Base-by-base conservation (phyloP, 2,797 vertebrate genomes). In the Synaphobranchus kaupii region DNA sequence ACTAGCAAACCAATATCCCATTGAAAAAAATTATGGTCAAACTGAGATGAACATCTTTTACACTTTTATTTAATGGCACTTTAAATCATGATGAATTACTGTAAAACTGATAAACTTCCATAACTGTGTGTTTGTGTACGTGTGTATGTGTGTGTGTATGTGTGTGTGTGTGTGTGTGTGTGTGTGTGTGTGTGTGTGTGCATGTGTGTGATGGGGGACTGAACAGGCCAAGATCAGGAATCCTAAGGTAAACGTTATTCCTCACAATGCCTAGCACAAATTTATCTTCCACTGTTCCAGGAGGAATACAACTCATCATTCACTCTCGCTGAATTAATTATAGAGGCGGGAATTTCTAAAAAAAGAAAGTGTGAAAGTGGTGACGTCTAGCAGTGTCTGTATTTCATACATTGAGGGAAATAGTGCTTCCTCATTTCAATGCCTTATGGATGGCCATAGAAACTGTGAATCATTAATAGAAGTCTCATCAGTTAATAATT, bases 261-360 rank as follows among this genome's bases (percentile, higher is more conserved):
- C 22, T 20, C 44, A 48, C 44, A 20, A 34, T 73, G 68, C 68
- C 68, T 80, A 15, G 50, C 48, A 50, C 78, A 81, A 44, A 81
- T 22, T 50, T 50, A 20, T 81, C 78, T 50, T 81, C 47, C 44
- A n/a, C 44, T 81, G 22, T 48, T 80, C 76, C 39, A 22, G 39
- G 39, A 81, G 44, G 78, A 81, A 48, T 81, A 81, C 78, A 81
- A n/a, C 78, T 81, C 48, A 47, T 50, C 44, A 48, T 81, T 81
- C 50, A n/a, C 47, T 81, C 47, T 22, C n/a, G 47, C 5, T n/a
- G 44, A 50, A 81, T 81, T 81, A 81, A 81, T 81, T n/a, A 81
- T 81, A 25, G 44, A 50, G 9, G 44, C 22, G 7, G 44, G 78
- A 22, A 10, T n/a, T 81, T 48, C 78, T 81, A 81, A 81, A 81